Evolutionary conservation across 2,113 vertebrate genomes (phyloP).

Genomic region (Cyprinodon tularosa): DNA sequence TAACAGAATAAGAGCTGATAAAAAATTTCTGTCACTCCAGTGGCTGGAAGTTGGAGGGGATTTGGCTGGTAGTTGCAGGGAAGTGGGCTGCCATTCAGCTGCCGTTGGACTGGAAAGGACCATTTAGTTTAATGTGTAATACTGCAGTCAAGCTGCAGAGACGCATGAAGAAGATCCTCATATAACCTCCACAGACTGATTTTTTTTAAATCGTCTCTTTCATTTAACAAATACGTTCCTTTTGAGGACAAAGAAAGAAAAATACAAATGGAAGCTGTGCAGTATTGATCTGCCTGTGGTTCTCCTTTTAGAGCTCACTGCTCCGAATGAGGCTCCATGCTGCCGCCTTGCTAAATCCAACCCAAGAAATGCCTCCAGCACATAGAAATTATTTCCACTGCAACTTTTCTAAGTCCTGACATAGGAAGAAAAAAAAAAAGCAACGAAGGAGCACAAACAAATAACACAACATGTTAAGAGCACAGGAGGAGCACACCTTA

Average conservation of each 20-base stretch:
- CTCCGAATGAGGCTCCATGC: constrained; percentile 3
- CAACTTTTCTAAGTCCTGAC: constrained; percentile 7
- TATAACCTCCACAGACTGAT: background rate
- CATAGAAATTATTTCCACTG: constrained; percentile 37
- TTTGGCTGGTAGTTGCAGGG: too few relatives aligned
- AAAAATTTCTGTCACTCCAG: too few relatives aligned
- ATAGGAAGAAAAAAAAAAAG: background rate
- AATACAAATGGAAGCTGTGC: background rate
- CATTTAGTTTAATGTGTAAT: background rate
- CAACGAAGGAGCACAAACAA: background rate
- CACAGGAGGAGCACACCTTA: background rate
- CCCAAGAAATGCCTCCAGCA: constrained; percentile 19
- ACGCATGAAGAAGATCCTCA: background rate
- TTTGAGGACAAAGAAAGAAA: background rate
- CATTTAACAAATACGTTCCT: background rate
- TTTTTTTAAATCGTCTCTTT: background rate
- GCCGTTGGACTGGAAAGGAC: too few relatives aligned
- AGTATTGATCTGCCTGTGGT: constrained; percentile 12
- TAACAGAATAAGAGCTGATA: too few relatives aligned
- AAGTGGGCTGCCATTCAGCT: too few relatives aligned
- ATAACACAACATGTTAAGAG: background rate
- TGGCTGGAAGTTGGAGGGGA: too few relatives aligned
- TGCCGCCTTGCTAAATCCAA: constrained; percentile 6
- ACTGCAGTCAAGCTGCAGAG: background rate
- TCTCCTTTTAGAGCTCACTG: background rate